Percentiles rank a stretch among this genome's conserved stretches.
Evolutionary conservation across 2,888 invertebrate genomes (phyloP).

Genomic region (Tenthredo livida): DNA sequence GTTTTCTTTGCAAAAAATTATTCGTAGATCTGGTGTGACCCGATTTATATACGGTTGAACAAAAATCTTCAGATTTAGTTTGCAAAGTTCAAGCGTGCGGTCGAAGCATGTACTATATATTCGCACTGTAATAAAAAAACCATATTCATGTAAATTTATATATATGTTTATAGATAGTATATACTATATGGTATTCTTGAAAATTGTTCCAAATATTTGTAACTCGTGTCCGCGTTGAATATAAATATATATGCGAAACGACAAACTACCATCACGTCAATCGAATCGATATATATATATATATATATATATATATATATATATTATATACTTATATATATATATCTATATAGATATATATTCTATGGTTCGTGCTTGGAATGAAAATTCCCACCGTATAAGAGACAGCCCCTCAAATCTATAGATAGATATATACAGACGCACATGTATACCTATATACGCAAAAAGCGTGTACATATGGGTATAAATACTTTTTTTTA

Average conservation of each 20-base stretch:
- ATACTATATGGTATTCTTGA: slow-evolving; percentile 17
- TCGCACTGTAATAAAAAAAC: background rate
- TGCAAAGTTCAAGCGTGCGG: background rate
- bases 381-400: slow-evolving; percentile 29
- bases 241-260: slow-evolving; percentile 50
- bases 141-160: background rate
- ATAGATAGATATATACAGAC: background rate
- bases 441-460: background rate
- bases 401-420: background rate
- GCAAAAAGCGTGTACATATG: background rate
- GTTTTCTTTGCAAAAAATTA: background rate
- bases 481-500: background rate
- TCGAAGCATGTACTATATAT: background rate
- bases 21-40: background rate
- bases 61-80: background rate
- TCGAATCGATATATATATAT: slow-evolving; percentile 43
- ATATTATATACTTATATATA: background rate
- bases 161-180: background rate
- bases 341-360: background rate
- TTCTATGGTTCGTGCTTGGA: slow-evolving; percentile 43
- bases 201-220: slow-evolving; percentile 49
- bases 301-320: background rate
- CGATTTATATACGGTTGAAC: background rate
- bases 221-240: slow-evolving; percentile 34
- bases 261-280: slow-evolving; percentile 49